These are phyloP conservation scores for Emberiza fucata DNA, from an alignment of 2,113 vertebrate genomes.

Conservation along the genomic window DNA sequence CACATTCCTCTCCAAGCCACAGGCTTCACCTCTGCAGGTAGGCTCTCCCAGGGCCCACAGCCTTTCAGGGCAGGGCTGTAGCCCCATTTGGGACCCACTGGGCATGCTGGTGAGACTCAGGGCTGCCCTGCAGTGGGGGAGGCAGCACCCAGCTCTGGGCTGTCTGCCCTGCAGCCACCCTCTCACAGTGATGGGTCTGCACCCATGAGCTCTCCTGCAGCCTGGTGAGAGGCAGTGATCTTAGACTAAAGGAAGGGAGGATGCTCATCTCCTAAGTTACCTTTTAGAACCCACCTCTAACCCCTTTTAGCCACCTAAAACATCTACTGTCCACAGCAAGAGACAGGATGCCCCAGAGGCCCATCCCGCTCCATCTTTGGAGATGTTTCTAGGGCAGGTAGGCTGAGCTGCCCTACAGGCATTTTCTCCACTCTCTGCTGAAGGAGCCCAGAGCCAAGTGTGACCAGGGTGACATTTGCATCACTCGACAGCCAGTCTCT, in stretches of 20 bases:
- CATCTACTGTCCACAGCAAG: not conserved
- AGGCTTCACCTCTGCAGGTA: not conserved
- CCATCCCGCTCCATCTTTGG: not conserved
- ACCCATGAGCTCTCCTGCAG: not conserved
- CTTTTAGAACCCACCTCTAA: not conserved
- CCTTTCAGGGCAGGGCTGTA: not conserved
- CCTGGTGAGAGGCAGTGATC: not conserved
- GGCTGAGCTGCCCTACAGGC: not conserved
- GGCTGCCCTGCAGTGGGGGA: not conserved
- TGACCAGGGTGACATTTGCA: not conserved
- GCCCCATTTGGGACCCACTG: accelerated
- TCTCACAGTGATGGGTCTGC: not conserved
- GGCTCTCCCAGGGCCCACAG: not conserved
- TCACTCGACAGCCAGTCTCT: not conserved
- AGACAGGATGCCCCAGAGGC: not conserved
- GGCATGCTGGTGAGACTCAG: accelerated
- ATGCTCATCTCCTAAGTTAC: not conserved
- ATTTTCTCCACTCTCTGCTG: not conserved
- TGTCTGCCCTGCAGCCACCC: not conserved
- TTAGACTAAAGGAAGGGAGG: not conserved
- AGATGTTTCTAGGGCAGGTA: accelerated
- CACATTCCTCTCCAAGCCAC: not conserved
- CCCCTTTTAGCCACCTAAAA: not conserved
- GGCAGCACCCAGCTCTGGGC: not conserved
- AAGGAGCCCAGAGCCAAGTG: not conserved